A percentile compares a stretch with the other conserved stretches of the same genome.
Evolutionary conservation across 2,113 vertebrate genomes (phyloP).

Genomic region (Malurus cyaneus): DNA sequence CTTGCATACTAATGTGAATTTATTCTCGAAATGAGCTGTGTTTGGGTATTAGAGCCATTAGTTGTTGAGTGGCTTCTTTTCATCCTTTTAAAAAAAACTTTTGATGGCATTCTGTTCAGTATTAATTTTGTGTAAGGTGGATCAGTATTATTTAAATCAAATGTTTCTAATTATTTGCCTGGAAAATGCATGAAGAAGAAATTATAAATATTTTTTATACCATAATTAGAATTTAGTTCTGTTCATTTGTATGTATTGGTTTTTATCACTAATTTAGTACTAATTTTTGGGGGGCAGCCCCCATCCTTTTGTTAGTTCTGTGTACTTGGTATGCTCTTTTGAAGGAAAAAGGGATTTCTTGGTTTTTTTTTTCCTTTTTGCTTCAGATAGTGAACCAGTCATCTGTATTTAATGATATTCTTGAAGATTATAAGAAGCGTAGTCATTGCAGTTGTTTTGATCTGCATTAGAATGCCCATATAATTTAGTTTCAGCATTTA

Average conservation of each 20-base stretch:
- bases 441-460: conserved; percentile 7
- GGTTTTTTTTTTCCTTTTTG: not conserved
- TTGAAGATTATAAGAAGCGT: conserved; percentile 1
- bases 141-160: not conserved
- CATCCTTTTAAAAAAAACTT: not conserved
- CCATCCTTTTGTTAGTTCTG: not conserved
- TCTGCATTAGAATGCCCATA: not conserved
- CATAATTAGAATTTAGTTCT: not conserved
- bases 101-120: not conserved
- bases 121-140: not conserved
- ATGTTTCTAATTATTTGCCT: not conserved
- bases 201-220: not conserved
- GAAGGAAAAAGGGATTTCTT: not conserved
- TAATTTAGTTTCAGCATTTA: not conserved
- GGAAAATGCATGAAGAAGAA: not conserved
- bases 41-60: not conserved
- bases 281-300: not conserved
- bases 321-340: not conserved
- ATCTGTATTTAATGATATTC: conserved; percentile 15
- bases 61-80: not conserved
- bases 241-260: not conserved
- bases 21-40: not conserved
- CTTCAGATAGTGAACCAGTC: not conserved
- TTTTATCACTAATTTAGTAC: not conserved
- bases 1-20: not conserved